Conservation (phyloP, 2,113 vertebrate genomes). For the Trichechus manatus region DNA sequence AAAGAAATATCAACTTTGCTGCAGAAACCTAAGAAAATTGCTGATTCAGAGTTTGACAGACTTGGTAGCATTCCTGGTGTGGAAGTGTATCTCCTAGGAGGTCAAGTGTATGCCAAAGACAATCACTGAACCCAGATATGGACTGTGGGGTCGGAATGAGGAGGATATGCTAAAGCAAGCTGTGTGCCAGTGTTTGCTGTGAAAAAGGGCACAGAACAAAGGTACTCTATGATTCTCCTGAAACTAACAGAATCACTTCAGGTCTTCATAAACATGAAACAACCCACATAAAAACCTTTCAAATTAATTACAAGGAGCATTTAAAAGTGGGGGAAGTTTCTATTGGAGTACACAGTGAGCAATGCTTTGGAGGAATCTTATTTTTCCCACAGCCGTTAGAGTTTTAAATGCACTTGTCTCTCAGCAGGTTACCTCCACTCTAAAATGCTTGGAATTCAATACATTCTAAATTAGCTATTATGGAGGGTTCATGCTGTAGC, state of each 20-base stretch:
- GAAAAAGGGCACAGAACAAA: background rate
- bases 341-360: background rate
- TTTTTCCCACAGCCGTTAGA: background rate
- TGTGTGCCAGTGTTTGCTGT: background rate
- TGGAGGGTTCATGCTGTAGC: background rate
- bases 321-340: conserved; percentile 36
- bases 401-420: background rate
- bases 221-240: background rate
- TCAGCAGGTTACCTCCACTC: background rate
- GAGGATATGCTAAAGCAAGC: background rate
- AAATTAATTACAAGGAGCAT: conserved; percentile 24
- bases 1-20: rapidly evolving
- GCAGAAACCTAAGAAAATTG: background rate
- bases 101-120: background rate
- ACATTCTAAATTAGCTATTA: background rate
- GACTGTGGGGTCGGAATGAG: background rate
- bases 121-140: background rate
- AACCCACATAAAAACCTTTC: conserved; percentile 15
- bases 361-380: background rate
- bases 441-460: background rate
- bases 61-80: background rate
- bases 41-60: background rate
- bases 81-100: background rate
- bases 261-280: conserved; percentile 38
- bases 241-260: conserved; percentile 4